These are phyloP conservation scores for Uria lomvia DNA, from an alignment of 2,113 vertebrate species.

Conservation along the genomic window DNA sequence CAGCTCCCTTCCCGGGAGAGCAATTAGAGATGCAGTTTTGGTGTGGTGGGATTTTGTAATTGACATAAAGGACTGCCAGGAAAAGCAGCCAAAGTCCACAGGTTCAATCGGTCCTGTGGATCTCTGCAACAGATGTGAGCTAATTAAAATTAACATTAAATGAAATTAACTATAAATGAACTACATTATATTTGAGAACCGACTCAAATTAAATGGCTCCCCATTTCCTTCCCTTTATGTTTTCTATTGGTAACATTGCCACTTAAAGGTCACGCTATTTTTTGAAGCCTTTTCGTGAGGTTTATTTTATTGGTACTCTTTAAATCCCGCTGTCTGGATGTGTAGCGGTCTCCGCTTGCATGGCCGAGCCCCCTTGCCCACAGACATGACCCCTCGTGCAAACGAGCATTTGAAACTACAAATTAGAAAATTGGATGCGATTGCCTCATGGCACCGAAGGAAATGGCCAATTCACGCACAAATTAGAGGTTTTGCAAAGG, in stretches of 20 bases:
- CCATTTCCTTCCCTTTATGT: not conserved
- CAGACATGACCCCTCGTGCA: not conserved
- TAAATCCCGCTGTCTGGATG: not conserved
- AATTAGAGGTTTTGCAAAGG: not conserved
- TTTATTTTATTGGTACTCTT: not conserved
- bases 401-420: not conserved
- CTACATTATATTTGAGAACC: not conserved
- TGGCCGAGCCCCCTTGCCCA: not conserved
- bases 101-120: not conserved
- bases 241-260: not conserved
- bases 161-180: not conserved
- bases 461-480: not conserved
- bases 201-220: not conserved
- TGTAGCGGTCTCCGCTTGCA: fast-evolving
- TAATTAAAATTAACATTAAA: slow-evolving; percentile 5
- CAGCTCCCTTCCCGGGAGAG: not conserved
- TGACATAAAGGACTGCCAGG: not conserved
- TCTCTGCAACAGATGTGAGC: not conserved
- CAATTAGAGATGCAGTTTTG: not conserved
- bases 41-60: not conserved
- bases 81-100: not conserved
- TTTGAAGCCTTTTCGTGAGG: not conserved
- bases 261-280: not conserved
- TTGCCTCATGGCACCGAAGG: not conserved
- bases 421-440: not conserved